Evolutionary conservation across 2,888 invertebrate genomes (phyloP), one percentile per base, ranked within the genome.

Genomic region (Hirtodrosophila trivittata): DNA sequence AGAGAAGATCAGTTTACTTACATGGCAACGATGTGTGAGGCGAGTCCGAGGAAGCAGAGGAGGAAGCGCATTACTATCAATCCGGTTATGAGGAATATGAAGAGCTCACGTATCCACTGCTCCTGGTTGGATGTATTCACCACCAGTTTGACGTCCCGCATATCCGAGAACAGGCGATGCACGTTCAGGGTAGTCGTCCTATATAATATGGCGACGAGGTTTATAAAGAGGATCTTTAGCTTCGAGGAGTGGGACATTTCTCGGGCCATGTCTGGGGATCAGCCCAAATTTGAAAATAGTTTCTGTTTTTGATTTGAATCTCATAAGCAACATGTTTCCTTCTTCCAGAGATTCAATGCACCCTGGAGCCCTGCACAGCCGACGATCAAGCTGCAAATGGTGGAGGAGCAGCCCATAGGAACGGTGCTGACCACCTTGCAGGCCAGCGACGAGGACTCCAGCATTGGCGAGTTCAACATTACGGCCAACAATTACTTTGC

Each of bases 401-500:
- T 94, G 49, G 97, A 97, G 89, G 97, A 97, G 85, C 95, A 96
- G 86, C 96, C 97, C 0, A 89, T 94, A 0, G 97, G 96, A 6
- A 94, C 96, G 0, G 92, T 95, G 6, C 93, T 97, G 1, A 93
- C 94, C 33, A 95, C 95, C 0, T 94, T 95, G 83, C 93, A 93
- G 9, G 97, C 97, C 0, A 94, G 93, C 0, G 97, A 97, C 87
- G 93, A 92, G 59, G 97, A 97, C 81, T 96, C 97, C 0, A 95
- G 95, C 45, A 95, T 97, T 68, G 94, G 95, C 0, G 93, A 94
- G 58, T 96, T 96, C 70, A 88, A 86, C 46, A 90, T 91, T 8
- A 91, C 93, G 0, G 94, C 95, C 39, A 95, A 92, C 85, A 93
- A 94, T 0, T 96, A 95, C 89, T 97, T 97, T 89, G 92, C 93